Conservation (phyloP, 1,140 invertebrate genomes). For the Nylanderia fulva region DNA sequence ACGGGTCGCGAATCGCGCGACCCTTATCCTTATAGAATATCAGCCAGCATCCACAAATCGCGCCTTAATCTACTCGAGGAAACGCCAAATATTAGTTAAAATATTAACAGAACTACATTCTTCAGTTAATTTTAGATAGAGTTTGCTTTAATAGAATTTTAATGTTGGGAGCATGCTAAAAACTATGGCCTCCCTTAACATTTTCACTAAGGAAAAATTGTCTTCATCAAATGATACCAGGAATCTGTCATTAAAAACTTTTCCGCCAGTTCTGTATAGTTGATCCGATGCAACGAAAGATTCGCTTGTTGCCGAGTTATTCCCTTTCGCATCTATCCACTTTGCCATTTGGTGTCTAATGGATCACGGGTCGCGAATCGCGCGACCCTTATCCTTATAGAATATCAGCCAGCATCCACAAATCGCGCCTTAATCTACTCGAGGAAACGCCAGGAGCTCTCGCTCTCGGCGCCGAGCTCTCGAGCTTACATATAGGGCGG, state of each 20-base stretch:
- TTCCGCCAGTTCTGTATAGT: too few species aligned
- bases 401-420: slow-evolving; percentile 66
- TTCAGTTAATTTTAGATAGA: too few species aligned
- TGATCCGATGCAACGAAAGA: not conserved
- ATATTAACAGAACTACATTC: too few species aligned
- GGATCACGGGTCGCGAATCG: slow-evolving; percentile 24
- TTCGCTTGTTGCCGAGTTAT: not conserved
- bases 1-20: slow-evolving; percentile 35
- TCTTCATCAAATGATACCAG: too few species aligned
- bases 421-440: slow-evolving; percentile 82
- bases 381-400: slow-evolving; percentile 37
- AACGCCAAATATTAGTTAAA: too few species aligned
- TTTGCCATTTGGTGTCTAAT: not conserved
- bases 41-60: slow-evolving; percentile 77
- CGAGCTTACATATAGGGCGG: slow-evolving; percentile 22
- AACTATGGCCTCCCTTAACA: too few species aligned
- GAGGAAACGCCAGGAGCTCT: slow-evolving; percentile 70
- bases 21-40: slow-evolving; percentile 31
- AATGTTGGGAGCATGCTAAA: too few species aligned
- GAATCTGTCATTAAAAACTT: too few species aligned
- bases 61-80: slow-evolving; percentile 81
- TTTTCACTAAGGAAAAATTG: too few species aligned
- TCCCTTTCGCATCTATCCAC: slow-evolving; percentile 16
- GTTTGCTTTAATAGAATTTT: too few species aligned
- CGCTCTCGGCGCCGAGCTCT: slow-evolving; percentile 21